phyloP scores from a whole-genome alignment of 2,888 invertebrate species.

The Pherbina coryleti region DNA sequence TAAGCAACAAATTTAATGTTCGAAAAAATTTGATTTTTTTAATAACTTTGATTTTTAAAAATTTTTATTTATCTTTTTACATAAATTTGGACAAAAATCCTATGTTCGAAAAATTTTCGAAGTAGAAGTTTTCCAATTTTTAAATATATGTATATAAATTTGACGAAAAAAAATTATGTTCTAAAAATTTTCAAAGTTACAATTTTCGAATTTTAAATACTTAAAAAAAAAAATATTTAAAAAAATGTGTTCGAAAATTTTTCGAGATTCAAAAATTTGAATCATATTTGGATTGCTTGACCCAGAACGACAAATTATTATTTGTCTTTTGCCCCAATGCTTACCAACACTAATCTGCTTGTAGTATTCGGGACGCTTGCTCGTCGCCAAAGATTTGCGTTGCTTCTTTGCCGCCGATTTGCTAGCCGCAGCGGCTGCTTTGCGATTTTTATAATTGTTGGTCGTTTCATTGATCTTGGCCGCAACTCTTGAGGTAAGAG shows the following conservation, averaged over 20 bases:
- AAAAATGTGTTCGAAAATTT: neutral
- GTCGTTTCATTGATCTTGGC: constrained; percentile 65
- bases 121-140: too few species aligned
- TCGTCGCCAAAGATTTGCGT: constrained; percentile 51
- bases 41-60: too few species aligned
- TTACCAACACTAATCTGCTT: constrained; percentile 66
- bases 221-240: too few species aligned
- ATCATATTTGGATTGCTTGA: neutral
- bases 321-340: constrained; percentile 28
- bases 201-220: neutral
- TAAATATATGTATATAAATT: too few species aligned
- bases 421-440: constrained; percentile 50
- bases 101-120: too few species aligned
- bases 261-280: neutral
- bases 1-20: too few species aligned
- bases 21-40: too few species aligned
- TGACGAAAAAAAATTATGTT: too few species aligned
- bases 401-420: constrained; percentile 56
- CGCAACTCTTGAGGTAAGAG: constrained; percentile 66
- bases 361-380: constrained; percentile 59
- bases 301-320: neutral
- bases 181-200: too few species aligned
- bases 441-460: constrained; percentile 62
- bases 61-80: too few species aligned
- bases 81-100: too few species aligned